Conservation (phyloP, 2,888 invertebrate species). For the Agrotis segetum region DNA sequence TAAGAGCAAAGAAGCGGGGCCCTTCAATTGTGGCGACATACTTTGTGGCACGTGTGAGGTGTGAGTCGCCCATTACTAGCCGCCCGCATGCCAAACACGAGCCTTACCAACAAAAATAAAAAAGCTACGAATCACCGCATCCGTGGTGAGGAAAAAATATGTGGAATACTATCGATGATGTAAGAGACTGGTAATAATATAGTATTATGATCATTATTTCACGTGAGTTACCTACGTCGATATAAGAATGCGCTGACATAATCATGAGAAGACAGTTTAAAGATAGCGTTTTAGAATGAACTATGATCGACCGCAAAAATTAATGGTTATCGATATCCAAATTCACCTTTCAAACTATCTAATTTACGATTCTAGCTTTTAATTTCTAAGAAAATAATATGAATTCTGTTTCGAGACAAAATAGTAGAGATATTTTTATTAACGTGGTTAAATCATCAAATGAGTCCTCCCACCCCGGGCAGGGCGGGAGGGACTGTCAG, state of each 20-base stretch:
- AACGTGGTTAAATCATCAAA: no score
- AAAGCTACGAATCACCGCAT: constrained; percentile 5
- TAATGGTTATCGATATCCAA: not conserved
- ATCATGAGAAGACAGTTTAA: constrained; percentile 29
- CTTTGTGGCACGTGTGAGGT: no score
- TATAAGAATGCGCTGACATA: constrained; percentile 36
- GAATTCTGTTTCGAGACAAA: not conserved
- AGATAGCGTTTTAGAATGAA: constrained; percentile 5
- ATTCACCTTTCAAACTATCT: not conserved
- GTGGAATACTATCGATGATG: constrained; percentile 43
- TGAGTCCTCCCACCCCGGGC: no score
- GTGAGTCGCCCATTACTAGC: no score
- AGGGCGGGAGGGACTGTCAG: no score
- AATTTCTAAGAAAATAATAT: not conserved
- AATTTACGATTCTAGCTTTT: not conserved
- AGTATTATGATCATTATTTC: constrained; percentile 40
- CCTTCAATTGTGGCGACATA: no score
- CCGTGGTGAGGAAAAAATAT: constrained; percentile 35
- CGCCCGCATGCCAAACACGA: no score
- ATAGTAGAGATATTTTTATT: no score
- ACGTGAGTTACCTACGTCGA: constrained; percentile 28
- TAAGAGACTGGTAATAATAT: constrained; percentile 40
- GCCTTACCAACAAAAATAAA: constrained; percentile 8
- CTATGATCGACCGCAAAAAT: not conserved
- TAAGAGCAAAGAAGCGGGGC: no score